These are phyloP conservation scores for Clistopyga incitator DNA, from an alignment of 2,888 invertebrate genomes.

Conservation along the genomic window DNA sequence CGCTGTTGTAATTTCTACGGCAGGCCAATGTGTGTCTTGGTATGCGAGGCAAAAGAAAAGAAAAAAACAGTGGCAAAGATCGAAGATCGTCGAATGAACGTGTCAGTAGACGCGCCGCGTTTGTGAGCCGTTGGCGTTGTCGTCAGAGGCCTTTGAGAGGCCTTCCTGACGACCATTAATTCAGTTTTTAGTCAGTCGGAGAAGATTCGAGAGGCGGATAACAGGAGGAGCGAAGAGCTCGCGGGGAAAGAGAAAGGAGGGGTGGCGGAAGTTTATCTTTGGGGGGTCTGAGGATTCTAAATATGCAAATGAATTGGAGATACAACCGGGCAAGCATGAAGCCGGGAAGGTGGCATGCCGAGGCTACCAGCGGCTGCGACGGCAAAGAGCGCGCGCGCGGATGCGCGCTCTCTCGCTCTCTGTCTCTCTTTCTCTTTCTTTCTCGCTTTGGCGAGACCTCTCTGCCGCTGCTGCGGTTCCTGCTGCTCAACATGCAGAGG, in stretches of 20 bases:
- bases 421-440: not conserved
- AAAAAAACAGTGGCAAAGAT: not conserved
- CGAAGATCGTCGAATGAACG: conserved; percentile 3
- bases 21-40: not conserved
- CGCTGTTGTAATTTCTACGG: not conserved
- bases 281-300: conserved; percentile 73
- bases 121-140: conserved; percentile 18
- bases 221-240: conserved; percentile 73
- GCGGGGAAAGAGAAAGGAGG: conserved; percentile 70
- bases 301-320: conserved; percentile 83
- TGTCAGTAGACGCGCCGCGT: not conserved
- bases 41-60: not conserved
- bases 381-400: conserved; percentile 52
- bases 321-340: conserved; percentile 80
- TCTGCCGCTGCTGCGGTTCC: conserved; percentile 50
- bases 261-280: conserved; percentile 67
- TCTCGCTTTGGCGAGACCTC: conserved; percentile 33
- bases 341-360: conserved; percentile 75
- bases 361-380: conserved; percentile 48
- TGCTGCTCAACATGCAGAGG: conserved; percentile 50
- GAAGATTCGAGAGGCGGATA: conserved; percentile 76
- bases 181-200: conserved; percentile 80
- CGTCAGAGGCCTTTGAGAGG: conserved; percentile 7
- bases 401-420: conserved; percentile 7
- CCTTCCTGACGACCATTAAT: conserved; percentile 70